Conservation (phyloP, 2,888 invertebrate genomes). For the Tyria jacobaeae region DNA sequence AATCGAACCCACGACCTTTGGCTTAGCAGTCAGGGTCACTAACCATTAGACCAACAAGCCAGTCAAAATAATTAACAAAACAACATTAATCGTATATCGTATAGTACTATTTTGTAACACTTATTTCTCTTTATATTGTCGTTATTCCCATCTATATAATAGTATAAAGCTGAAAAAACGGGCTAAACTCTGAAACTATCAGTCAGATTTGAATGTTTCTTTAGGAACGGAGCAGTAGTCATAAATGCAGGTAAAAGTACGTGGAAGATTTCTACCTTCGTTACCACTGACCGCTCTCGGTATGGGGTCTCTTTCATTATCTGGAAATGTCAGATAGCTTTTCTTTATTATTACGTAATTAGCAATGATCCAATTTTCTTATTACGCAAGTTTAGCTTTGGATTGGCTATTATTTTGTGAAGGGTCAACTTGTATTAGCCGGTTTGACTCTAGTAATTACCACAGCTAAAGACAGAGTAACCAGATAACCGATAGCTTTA, state of each 20-base stretch:
- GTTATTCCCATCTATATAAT: too few species aligned
- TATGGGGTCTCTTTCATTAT: neutral
- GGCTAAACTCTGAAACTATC: too few species aligned
- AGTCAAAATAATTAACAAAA: too few species aligned
- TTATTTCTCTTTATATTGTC: neutral
- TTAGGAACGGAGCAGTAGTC: too few species aligned
- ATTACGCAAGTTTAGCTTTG: slow-evolving; percentile 12
- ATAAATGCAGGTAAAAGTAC: too few species aligned
- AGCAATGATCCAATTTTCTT: slow-evolving; percentile 6
- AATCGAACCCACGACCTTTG: too few species aligned
- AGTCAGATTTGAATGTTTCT: too few species aligned
- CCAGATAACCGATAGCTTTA: slow-evolving; percentile 2
- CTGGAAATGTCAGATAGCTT: neutral
- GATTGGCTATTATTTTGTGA: slow-evolving; percentile 11
- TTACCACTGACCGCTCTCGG: neutral
- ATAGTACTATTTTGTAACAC: neutral
- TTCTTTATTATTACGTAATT: slow-evolving; percentile 6
- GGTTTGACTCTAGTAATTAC: slow-evolving; percentile 11
- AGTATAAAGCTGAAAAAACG: too few species aligned
- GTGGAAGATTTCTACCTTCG: neutral
- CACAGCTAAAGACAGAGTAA: neutral
- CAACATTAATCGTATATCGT: too few species aligned
- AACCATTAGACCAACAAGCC: too few species aligned
- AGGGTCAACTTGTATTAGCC: slow-evolving; percentile 1
- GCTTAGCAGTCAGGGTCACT: too few species aligned